Evolutionary conservation across 2,888 invertebrate species (phyloP), one percentile per base, ranked within the genome.

Genomic region (Eupithecia subfuscata): DNA sequence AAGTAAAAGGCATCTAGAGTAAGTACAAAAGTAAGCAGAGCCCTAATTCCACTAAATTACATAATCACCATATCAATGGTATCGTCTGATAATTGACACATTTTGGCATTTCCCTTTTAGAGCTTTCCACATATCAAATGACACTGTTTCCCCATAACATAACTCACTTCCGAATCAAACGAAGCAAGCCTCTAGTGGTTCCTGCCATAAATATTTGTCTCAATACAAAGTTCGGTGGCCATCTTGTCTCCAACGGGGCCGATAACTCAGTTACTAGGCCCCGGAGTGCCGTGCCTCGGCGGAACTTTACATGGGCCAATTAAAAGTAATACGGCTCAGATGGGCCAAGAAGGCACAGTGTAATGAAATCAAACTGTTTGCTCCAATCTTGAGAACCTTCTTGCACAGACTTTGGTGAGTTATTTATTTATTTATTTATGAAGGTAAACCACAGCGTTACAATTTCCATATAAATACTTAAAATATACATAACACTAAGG

Each of bases 211-310:
- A 82, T 81, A 79, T 78, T 79, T 80, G 78, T 78, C 75, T 71
- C 74, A 78, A 72, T 77, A 74, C 77, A 78, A 85, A 84, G 81
- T 85, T 84, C 72, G 75, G 77, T 71, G 72, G 74, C 77, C 82
- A 75, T 83, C 83, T 83, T 83, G 79, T 78, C 79, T 85, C 83
- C 86, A 79, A 84, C 75, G 88, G 84, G 89, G 73, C 73, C 83
- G 77, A 83, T 88, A 86, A 86, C 84, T 86, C 84, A 85, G 84
- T 85, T 86, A 87, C 82, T 74, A 80, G 78, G 74, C 85, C 79
- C 85, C 40, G 60, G 83, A 76, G 84, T 80, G 78, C 79, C 78
- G 80, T 83, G 78, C 65, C 76, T 77, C 69, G 48, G 64, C 52
- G 70, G 56, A 77, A 77, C 77, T 77, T 77, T 75, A 77, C 73